phyloP scores from a whole-genome alignment of 2,888 invertebrate genomes.

The Agrotis puta region DNA sequence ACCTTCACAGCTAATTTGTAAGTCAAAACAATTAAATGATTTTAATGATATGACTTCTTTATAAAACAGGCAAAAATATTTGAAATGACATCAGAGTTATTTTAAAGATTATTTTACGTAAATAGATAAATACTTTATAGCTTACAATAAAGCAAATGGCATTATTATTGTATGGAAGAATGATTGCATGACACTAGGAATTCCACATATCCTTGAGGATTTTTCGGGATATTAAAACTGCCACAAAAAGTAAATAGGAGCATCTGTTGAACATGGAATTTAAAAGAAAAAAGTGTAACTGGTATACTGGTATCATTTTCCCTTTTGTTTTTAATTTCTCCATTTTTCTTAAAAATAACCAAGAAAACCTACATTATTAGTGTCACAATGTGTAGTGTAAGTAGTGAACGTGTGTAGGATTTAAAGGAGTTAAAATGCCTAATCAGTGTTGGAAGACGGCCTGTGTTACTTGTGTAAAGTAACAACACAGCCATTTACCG shows the following conservation, averaged over 20 bases:
- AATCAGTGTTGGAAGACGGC: background rate
- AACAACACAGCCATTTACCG: background rate
- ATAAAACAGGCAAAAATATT: slow-evolving; percentile 33
- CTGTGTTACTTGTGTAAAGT: background rate
- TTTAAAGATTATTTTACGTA: slow-evolving; percentile 25
- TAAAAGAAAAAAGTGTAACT: too few relatives aligned
- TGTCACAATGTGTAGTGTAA: too few relatives aligned
- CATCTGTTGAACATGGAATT: background rate
- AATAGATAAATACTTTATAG: background rate
- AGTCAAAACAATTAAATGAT: slow-evolving; percentile 48
- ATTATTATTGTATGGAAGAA: slow-evolving; percentile 2
- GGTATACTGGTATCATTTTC: too few relatives aligned
- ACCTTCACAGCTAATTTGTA: slow-evolving; percentile 56
- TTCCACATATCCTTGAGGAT: background rate
- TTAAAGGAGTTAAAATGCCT: background rate
- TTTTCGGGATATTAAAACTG: slow-evolving; percentile 5
- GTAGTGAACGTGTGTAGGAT: background rate
- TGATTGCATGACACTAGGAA: background rate
- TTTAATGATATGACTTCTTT: slow-evolving; percentile 25
- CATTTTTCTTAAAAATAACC: too few relatives aligned
- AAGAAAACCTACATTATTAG: too few relatives aligned
- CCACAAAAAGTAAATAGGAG: background rate
- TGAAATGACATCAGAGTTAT: slow-evolving; percentile 59
- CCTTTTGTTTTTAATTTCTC: too few relatives aligned
- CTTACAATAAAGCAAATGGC: too few relatives aligned